phyloP scores from a whole-genome alignment of 1,140 invertebrate species.

The Drosophila guanche region DNA sequence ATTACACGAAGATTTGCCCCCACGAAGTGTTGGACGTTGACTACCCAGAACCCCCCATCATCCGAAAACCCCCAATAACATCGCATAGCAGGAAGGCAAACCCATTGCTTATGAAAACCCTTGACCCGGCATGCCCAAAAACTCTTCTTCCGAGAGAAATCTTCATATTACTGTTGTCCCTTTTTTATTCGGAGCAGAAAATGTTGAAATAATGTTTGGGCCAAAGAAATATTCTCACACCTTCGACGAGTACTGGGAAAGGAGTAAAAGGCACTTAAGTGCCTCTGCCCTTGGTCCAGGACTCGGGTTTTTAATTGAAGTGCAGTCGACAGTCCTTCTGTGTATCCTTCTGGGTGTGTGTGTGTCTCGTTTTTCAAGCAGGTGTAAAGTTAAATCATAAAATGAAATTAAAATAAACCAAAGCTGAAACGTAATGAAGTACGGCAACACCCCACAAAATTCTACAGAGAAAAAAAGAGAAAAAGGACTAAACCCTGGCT shows the following conservation, averaged over 20 bases:
- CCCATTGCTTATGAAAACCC: conserved; percentile 44
- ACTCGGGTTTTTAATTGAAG: conserved; percentile 79
- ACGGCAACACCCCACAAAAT: conserved; percentile 37
- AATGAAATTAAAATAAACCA: conserved; percentile 83
- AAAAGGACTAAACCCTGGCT: conserved; percentile 65
- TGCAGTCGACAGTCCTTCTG: conserved; percentile 49
- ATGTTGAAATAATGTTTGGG: conserved; percentile 73
- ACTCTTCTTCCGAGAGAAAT: conserved; percentile 43
- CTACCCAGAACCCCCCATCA: conserved; percentile 3
- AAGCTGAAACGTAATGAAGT: conserved; percentile 75
- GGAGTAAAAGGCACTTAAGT: conserved; percentile 78
- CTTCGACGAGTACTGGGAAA: conserved; percentile 17
- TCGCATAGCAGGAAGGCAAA: conserved; percentile 6
- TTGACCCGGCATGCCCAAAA: conserved; percentile 68
- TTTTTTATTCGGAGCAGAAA: conserved; percentile 55
- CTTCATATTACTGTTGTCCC: conserved; percentile 69
- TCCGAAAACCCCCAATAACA: conserved; percentile 5
- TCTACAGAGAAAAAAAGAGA: conserved; percentile 11
- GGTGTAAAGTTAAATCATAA: conserved; percentile 84
- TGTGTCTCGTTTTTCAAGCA: conserved; percentile 56
- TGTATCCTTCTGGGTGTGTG: conserved; percentile 1
- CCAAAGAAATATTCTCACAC: conserved; percentile 70
- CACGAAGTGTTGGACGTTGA: conserved; percentile 62
- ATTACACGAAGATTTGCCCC: conserved; percentile 82
- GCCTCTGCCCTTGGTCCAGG: conserved; percentile 44